These are phyloP conservation scores for Macaria liturata DNA, from an alignment of 2,888 invertebrate genomes.

Conservation along the genomic window DNA sequence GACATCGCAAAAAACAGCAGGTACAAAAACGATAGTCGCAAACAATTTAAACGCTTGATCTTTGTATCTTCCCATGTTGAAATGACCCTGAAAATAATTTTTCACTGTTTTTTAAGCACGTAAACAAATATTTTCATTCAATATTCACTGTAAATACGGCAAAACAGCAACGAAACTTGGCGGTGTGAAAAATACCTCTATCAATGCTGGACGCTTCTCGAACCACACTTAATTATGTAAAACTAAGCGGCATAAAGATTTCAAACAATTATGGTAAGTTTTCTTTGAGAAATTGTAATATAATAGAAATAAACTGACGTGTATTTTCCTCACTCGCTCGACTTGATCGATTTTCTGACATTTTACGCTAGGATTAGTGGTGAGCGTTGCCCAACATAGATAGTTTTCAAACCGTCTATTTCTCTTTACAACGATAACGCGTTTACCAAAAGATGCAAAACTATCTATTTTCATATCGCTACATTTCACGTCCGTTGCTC, in stretches of 20 bases:
- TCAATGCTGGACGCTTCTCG: slow-evolving; percentile 36
- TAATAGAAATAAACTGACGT: slow-evolving; percentile 64
- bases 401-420: too few species aligned
- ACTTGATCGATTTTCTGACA: slow-evolving; percentile 46
- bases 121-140: slow-evolving; percentile 37
- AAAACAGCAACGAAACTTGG: slow-evolving; percentile 7
- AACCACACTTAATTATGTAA: slow-evolving; percentile 21
- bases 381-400: too few species aligned
- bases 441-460: too few species aligned
- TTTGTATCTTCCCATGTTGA: slow-evolving; percentile 45
- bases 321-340: slow-evolving; percentile 59
- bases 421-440: too few species aligned
- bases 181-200: slow-evolving; percentile 32
- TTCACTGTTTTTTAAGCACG: slow-evolving; percentile 19
- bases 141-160: slow-evolving; percentile 24
- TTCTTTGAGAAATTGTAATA: slow-evolving; percentile 29
- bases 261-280: slow-evolving; percentile 18
- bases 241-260: background rate
- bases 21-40: slow-evolving; percentile 39
- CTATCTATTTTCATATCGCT: too few species aligned
- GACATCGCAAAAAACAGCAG: slow-evolving; percentile 44
- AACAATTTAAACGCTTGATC: slow-evolving; percentile 32
- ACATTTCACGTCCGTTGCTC: too few species aligned
- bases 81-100: slow-evolving; percentile 48
- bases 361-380: too few species aligned